phyloP scores from a whole-genome alignment of 2,888 invertebrate species.

The Drosophila kambysellisi region DNA sequence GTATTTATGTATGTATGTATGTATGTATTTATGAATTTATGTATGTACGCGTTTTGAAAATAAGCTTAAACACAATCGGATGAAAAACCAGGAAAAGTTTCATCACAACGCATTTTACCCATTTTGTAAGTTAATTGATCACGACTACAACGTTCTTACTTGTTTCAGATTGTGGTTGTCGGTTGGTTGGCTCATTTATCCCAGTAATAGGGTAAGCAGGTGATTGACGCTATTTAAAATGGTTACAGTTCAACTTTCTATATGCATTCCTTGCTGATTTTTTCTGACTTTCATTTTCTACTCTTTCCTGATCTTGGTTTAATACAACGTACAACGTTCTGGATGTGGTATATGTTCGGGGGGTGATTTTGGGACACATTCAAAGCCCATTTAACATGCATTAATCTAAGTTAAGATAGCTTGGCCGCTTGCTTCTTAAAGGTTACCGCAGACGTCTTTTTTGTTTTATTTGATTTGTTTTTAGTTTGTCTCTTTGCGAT shows the following conservation, averaged over 20 bases:
- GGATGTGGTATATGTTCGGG: not conserved
- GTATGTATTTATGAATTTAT: not conserved
- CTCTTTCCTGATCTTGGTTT: not conserved
- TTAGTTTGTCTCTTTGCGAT: slow-evolving; percentile 1
- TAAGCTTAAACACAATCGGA: not conserved
- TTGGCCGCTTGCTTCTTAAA: slow-evolving; percentile 17
- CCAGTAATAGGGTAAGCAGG: slow-evolving; percentile 15
- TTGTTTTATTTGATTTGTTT: slow-evolving; percentile 3
- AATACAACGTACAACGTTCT: not conserved
- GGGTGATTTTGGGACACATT: not conserved
- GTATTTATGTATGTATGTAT: slow-evolving; percentile 3
- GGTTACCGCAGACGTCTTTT: slow-evolving; percentile 6
- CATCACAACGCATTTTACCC: not conserved
- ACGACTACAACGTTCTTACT: not conserved
- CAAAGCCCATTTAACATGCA: slow-evolving; percentile 2
- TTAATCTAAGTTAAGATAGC: slow-evolving; percentile 25
- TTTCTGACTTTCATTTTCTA: not conserved
- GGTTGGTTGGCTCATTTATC: slow-evolving; percentile 7
- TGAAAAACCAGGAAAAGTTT: not conserved
- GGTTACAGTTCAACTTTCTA: slow-evolving; percentile 20
- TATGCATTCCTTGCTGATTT: not conserved
- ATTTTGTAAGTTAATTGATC: not conserved
- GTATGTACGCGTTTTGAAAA: not conserved
- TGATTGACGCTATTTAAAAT: slow-evolving; percentile 21
- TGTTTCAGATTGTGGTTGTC: slow-evolving; percentile 2